Conservation (phyloP, 1,140 invertebrate species). For the Pseudomyrmex concolor region DNA sequence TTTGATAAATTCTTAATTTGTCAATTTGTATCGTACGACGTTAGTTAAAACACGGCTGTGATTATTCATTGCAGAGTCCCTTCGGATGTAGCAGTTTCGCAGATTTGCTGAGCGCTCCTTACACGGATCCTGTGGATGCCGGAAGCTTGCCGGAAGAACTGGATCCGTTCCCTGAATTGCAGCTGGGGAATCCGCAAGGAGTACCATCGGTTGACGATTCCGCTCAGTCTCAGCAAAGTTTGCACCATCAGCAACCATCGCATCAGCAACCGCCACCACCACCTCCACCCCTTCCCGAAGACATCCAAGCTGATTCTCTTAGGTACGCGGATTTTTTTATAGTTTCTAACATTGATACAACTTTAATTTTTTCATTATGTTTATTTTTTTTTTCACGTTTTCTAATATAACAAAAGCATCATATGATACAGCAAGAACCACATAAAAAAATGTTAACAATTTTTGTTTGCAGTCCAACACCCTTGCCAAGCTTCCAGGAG, state of each 20-base stretch:
- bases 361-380: no score
- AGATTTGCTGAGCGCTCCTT: slow-evolving; percentile 87
- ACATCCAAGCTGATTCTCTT: slow-evolving; percentile 82
- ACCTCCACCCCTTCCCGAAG: slow-evolving; percentile 82
- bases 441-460: neutral
- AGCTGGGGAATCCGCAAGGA: slow-evolving; percentile 79
- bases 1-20: neutral
- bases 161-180: slow-evolving; percentile 84
- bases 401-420: no score
- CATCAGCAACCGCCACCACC: slow-evolving; percentile 72
- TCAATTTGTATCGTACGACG: neutral
- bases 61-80: slow-evolving; percentile 84
- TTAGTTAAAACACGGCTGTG: neutral
- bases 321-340: slow-evolving; percentile 71
- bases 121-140: slow-evolving; percentile 84
- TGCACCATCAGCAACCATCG: slow-evolving; percentile 75
- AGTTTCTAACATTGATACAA: neutral
- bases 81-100: slow-evolving; percentile 88
- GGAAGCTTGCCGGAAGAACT: slow-evolving; percentile 84
- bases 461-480: slow-evolving; percentile 84
- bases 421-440: neutral
- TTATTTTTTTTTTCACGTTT: no score
- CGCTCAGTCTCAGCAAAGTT: slow-evolving; percentile 69
- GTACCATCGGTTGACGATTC: slow-evolving; percentile 76
- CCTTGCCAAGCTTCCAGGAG: slow-evolving; percentile 94